These are phyloP conservation scores for Uria lomvia DNA, from an alignment of 2,113 vertebrate genomes.

Conservation along the genomic window DNA sequence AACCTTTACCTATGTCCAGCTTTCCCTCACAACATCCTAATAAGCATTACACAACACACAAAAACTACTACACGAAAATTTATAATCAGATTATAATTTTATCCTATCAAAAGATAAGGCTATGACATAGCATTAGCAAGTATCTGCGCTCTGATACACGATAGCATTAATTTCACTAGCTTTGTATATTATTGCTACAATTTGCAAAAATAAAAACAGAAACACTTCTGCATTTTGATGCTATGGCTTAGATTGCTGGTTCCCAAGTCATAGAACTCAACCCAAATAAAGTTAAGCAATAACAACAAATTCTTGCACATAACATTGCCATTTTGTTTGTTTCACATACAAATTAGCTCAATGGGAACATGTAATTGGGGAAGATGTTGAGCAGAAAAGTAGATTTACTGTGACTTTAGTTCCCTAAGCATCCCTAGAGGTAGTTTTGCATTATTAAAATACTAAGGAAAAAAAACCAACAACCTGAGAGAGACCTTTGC, in stretches of 20 bases:
- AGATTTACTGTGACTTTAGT: background rate
- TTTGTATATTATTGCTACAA: background rate
- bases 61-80: background rate
- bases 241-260: background rate
- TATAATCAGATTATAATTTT: background rate
- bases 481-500: background rate
- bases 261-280: background rate
- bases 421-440: background rate
- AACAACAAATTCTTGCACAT: background rate
- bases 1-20: background rate
- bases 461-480: background rate
- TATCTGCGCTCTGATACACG: background rate
- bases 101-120: background rate
- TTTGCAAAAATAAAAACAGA: background rate
- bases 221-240: background rate
- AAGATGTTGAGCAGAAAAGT: background rate
- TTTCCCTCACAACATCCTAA: background rate
- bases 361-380: background rate
- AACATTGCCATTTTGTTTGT: background rate
- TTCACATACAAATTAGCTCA: background rate
- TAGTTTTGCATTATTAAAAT: background rate
- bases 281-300: background rate
- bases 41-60: background rate
- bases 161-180: background rate
- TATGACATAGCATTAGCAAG: background rate